These are phyloP conservation scores for Gallinago undulata DNA, from an alignment of 2,113 vertebrate species.

Conservation along the genomic window DNA sequence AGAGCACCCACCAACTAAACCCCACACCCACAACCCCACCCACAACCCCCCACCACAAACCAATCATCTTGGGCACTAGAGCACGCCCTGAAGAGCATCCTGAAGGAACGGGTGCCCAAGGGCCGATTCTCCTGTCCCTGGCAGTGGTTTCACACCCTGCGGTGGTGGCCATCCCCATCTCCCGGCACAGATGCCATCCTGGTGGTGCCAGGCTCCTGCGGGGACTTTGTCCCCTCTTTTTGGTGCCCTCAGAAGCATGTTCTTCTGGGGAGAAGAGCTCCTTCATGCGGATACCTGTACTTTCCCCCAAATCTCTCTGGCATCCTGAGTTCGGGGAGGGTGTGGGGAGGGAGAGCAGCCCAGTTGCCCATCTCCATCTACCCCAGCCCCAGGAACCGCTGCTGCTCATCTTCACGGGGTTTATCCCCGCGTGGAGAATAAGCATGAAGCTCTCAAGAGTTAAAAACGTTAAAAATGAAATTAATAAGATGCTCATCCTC, in stretches of 20 bases:
- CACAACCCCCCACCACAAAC: too few species aligned
- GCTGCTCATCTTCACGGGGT: rapidly evolving
- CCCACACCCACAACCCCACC: too few species aligned
- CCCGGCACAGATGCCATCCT: background rate
- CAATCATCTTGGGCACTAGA: too few species aligned
- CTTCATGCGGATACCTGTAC: rapidly evolving
- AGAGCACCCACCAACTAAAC: too few species aligned
- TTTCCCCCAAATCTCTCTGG: background rate
- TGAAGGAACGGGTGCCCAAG: background rate
- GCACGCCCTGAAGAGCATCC: background rate
- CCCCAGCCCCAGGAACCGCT: background rate
- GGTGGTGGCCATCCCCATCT: background rate
- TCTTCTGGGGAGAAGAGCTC: background rate
- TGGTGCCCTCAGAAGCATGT: rapidly evolving
- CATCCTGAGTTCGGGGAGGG: background rate
- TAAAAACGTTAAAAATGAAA: too few species aligned
- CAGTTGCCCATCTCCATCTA: background rate
- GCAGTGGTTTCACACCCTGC: background rate
- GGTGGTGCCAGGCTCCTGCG: background rate
- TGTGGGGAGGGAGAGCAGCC: background rate
- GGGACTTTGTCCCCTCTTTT: background rate
- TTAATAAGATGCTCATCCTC: background rate
- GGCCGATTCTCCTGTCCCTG: background rate
- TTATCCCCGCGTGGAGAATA: rapidly evolving
- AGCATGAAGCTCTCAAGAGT: rapidly evolving